These are phyloP conservation scores for Pipistrellus kuhlii DNA, from an alignment of 2,797 vertebrate species.

Conservation along the genomic window DNA sequence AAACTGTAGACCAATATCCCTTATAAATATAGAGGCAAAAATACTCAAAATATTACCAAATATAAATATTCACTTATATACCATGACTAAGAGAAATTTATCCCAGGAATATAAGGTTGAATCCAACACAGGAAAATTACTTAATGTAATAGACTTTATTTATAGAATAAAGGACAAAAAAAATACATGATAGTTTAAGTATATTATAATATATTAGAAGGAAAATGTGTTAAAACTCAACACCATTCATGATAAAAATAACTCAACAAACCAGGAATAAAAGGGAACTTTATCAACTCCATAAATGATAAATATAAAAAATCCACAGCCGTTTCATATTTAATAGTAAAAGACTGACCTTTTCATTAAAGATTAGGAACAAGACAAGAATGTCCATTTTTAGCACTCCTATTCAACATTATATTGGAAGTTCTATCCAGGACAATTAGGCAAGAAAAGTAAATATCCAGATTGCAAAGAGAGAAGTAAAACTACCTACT, in stretches of 20 bases:
- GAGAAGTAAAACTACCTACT: not conserved
- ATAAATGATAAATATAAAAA: not conserved
- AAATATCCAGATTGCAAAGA: not conserved
- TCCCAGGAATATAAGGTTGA: not conserved
- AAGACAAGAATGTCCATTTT: not conserved
- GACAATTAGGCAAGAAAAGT: not conserved
- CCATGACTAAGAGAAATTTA: not conserved
- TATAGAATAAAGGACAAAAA: slow-evolving; percentile 31
- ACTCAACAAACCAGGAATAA: not conserved
- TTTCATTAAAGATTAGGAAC: not conserved
- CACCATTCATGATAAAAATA: not conserved
- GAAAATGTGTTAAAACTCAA: not conserved
- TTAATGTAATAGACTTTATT: not conserved
- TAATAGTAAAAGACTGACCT: not conserved
- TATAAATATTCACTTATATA: not conserved
- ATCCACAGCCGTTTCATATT: not conserved
- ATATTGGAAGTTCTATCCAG: not conserved
- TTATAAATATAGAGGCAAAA: not conserved
- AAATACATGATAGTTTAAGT: not conserved
- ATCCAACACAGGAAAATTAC: not conserved
- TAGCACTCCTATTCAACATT: not conserved
- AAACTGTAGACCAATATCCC: not conserved
- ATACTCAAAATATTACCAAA: not conserved
- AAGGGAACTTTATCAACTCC: not conserved
- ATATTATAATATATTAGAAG: not conserved